Base-by-base conservation (phyloP, 2,797 vertebrate species). In the Prionace glauca region DNA sequence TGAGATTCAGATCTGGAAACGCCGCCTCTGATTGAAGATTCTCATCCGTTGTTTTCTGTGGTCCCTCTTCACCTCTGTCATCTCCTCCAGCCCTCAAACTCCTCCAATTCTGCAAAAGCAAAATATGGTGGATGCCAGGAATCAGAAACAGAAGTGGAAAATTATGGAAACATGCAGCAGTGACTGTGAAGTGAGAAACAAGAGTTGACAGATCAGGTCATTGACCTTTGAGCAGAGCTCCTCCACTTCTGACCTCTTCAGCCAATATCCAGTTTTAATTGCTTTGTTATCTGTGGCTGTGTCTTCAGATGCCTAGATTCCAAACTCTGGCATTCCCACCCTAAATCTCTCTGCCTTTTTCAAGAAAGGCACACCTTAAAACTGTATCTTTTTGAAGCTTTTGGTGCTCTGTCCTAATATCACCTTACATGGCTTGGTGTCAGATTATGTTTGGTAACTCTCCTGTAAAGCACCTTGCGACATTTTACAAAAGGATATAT, bases 391-490 rank as follows among this genome's bases (percentile, higher is more conserved):
- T 62, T 12, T 16, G 14, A 62, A 32, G 29, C 29, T 65, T 45
- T 92, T 67, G 32, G 16, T 67, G 16, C 10, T 18, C 62, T 92
- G 32, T 22, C 90, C 62, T 65, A 36, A 36, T 67, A 3, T n/a
- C 7, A 9, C 22, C 90, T 91, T 92, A 24, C n/a, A 62, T 36
- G 32, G 22, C 90, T 36, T 10, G 26, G 60, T 67, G n/a, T 92
- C 32, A 67, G 67, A 92, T 20, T 65, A 14, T 10, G 90, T 67
- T 92, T 67, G 18, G 62, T 11, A 92, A 92, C 36, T 36, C 90
- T 92, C 62, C 18, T 92, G 18, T 67, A n/a, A 92, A 92, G 90
- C n/a, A 36, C 90, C 90, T 92, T 67, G n/a, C n/a, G 18, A 92
- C 20, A 18, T 69, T 22, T 41, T 36, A 36, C 62, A 22, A 41